phyloP scores from a whole-genome alignment of 2,113 vertebrate species.

The Platichthys flesus region DNA sequence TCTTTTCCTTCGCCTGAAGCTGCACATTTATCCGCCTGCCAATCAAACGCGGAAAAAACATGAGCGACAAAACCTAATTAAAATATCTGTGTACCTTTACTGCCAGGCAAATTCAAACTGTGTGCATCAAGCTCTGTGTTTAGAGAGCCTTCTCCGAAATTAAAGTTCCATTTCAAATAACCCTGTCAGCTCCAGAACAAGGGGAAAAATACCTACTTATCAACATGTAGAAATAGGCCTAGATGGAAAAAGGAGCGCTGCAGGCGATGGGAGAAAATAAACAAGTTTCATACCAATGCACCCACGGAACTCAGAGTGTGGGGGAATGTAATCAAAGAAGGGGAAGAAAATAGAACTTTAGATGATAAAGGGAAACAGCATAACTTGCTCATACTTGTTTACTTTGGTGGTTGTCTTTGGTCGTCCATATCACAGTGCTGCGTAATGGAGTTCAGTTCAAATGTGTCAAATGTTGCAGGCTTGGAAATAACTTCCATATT shows the following conservation, averaged over 20 bases:
- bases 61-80: conserved; percentile 43
- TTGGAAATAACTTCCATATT: conserved; percentile 19
- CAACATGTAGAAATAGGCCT: conserved; percentile 39
- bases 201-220: conserved; percentile 39
- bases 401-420: conserved; percentile 21
- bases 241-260: conserved; percentile 53
- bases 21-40: conserved; percentile 60
- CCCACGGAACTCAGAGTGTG: conserved; percentile 35
- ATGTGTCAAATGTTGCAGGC: background rate
- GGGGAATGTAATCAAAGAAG: conserved; percentile 28
- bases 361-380: conserved; percentile 37
- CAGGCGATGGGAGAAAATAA: conserved; percentile 59
- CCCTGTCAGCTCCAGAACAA: conserved; percentile 34
- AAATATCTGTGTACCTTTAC: conserved; percentile 57
- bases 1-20: conserved; percentile 48
- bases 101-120: conserved; percentile 56
- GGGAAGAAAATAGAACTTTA: conserved; percentile 53
- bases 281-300: conserved; percentile 58
- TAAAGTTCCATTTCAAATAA: conserved; percentile 39
- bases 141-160: conserved; percentile 33
- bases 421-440: background rate
- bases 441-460: conserved; percentile 32
- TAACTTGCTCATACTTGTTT: conserved; percentile 40
- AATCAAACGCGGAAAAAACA: conserved; percentile 51
- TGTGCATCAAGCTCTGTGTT: conserved; percentile 48